Conservation (phyloP, 2,797 vertebrate species). For the Pseudotriccus pelzelni region DNA sequence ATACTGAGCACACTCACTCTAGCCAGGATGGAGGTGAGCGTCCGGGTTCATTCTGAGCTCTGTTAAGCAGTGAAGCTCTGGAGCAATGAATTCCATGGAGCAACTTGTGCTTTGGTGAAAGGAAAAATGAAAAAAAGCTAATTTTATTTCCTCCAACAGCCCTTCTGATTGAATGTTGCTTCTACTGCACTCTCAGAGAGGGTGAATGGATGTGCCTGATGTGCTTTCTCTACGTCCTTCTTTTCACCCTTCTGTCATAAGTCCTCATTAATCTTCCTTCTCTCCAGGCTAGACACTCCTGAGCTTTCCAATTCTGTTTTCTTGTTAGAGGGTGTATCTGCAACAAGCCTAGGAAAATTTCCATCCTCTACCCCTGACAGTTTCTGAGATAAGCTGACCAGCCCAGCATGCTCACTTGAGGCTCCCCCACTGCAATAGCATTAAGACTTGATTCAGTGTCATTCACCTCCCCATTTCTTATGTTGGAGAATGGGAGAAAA, state of each 20-base stretch:
- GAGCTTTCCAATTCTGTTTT: not conserved
- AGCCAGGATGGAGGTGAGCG: not conserved
- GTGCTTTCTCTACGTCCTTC: not conserved
- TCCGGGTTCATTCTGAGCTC: not conserved
- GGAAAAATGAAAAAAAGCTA: not conserved
- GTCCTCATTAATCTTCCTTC: constrained; percentile 4
- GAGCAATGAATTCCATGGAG: not conserved
- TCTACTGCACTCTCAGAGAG: not conserved
- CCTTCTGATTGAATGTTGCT: not conserved
- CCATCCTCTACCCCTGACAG: not conserved
- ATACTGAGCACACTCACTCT: not conserved
- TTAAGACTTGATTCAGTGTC: not conserved
- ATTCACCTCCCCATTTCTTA: not conserved
- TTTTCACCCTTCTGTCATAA: not conserved
- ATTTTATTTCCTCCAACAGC: not conserved
- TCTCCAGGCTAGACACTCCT: not conserved
- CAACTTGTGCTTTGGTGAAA: not conserved
- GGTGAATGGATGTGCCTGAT: not conserved
- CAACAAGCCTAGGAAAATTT: not conserved
- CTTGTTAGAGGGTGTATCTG: not conserved
- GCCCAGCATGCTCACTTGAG: not conserved
- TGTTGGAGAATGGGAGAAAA: not conserved
- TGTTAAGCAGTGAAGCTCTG: not conserved
- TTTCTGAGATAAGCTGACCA: constrained; percentile 10
- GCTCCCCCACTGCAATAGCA: not conserved